Evolutionary conservation across 2,113 vertebrate species (phyloP), one percentile per base, ranked within the genome.

Genomic region (Brachirus orientalis): DNA sequence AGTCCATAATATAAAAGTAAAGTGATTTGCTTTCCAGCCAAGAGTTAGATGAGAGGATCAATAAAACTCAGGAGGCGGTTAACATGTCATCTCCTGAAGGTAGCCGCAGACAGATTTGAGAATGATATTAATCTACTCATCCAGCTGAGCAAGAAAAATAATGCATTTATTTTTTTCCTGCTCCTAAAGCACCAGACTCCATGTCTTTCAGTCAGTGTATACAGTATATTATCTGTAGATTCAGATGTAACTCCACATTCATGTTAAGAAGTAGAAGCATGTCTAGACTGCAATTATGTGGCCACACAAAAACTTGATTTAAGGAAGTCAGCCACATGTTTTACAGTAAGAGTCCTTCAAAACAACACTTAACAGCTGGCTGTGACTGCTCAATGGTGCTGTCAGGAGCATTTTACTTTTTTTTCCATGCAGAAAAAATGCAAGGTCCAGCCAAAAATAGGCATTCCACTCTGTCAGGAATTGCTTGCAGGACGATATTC

Each of bases 241-340:
- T 67, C 68, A 33, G 64, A 82, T 77, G 72, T 64, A 61, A 74
- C 62, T 74, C 78, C 48, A 57, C 56, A 79, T 78, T 65, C 44
- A 55, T 70, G 79, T 77, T 83, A 66, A 74, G 84, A 64, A 72
- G 53, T 77, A 84, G 45, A 56, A 70, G 70, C 43, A 70, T 20
- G 82, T 91, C 88, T 92, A 86, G 86, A 89, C 86, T 87, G 45
- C 86, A 87, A 89, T 90, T 87, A 88, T 47, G 65, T 64, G 36
- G 75, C 85, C 64, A 47, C 79, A 86, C 3, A 90, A 88, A 80
- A 87, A 85, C 62, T 71, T 77, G 81, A 89, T 91, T 85, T 86
- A 86, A 70, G 77, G 47, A 77, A 83, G 63, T 70, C 69, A 9
- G 69, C 85, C 90, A 89, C 72, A 84, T 90, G 88, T 89, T 78